Evolutionary conservation across 2,888 invertebrate genomes (phyloP).

Genomic region (Tenodera sinensis): DNA sequence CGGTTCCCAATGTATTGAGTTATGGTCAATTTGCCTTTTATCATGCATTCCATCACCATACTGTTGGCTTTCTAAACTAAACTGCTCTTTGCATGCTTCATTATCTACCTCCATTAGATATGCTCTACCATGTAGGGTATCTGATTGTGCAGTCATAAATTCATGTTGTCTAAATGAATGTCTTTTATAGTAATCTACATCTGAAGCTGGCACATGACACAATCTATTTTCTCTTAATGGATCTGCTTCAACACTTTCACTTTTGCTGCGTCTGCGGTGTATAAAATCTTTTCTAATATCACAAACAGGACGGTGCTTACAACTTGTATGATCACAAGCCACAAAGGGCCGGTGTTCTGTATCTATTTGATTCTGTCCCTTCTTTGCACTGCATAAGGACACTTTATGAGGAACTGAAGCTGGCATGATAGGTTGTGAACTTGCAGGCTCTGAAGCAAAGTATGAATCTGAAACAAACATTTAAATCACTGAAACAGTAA

Average conservation of each 20-base stretch:
- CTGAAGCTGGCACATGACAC: neutral
- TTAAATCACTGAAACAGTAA: neutral
- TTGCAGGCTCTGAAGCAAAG: neutral
- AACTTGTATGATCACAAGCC: conserved; percentile 17
- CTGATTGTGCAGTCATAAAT: neutral
- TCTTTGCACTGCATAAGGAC: conserved; percentile 20
- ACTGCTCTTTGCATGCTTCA: neutral
- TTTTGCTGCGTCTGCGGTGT: conserved; percentile 26
- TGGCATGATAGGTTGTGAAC: conserved; percentile 14
- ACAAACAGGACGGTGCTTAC: conserved; percentile 23
- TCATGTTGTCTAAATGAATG: neutral
- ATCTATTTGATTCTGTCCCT: neutral
- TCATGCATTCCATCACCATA: neutral
- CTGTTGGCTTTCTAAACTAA: neutral
- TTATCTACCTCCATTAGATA: neutral
- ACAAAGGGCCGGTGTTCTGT: neutral
- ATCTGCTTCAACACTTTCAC: conserved; percentile 29
- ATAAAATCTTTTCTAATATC: neutral
- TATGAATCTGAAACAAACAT: neutral
- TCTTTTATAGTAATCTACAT: neutral
- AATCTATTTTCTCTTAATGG: conserved; percentile 26
- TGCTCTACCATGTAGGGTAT: neutral
- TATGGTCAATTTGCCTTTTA: neutral
- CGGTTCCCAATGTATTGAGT: neutral
- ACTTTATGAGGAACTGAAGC: conserved; percentile 26